Evolutionary conservation across 2,888 invertebrate species (phyloP).

Genomic region (Rhagophthalmus giganteus): DNA sequence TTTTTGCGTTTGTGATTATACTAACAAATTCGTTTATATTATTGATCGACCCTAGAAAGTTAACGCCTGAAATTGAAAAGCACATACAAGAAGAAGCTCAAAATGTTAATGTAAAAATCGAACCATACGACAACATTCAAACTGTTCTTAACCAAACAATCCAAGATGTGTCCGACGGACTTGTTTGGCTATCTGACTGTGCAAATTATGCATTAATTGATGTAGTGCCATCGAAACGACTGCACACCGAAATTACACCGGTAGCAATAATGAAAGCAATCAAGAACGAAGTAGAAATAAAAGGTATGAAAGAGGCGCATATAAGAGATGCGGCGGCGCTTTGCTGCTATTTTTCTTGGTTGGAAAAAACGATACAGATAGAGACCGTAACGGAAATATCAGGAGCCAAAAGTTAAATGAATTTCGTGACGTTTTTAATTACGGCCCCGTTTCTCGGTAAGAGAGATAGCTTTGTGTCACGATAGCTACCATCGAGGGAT

Average conservation of each 20-base stretch:
- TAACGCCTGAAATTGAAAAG: conserved; percentile 58
- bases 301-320: conserved; percentile 77
- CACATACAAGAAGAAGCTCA: conserved; percentile 65
- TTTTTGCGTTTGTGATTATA: conserved; percentile 72
- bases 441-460: conserved; percentile 54
- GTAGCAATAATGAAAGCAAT: conserved; percentile 81
- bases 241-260: conserved; percentile 69
- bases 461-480: conserved; percentile 66
- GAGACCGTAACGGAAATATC: conserved; percentile 72
- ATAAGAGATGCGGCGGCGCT: conserved; percentile 83
- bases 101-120: conserved; percentile 55
- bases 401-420: conserved; percentile 70
- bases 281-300: conserved; percentile 82
- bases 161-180: conserved; percentile 35
- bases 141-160: conserved; percentile 54
- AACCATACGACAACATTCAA: conserved; percentile 62
- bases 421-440: conserved; percentile 55
- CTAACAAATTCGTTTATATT: conserved; percentile 62
- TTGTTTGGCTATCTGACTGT: conserved; percentile 49
- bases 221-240: conserved; percentile 48
- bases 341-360: conserved; percentile 80
- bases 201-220: conserved; percentile 51
- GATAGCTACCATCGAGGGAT: conserved; percentile 87
- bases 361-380: conserved; percentile 71
- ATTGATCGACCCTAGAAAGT: conserved; percentile 66